A percentile compares a stretch with the other conserved stretches of the same genome.
Evolutionary conservation across 2,113 vertebrate genomes (phyloP).

Genomic region (Syngnathus scovelli): DNA sequence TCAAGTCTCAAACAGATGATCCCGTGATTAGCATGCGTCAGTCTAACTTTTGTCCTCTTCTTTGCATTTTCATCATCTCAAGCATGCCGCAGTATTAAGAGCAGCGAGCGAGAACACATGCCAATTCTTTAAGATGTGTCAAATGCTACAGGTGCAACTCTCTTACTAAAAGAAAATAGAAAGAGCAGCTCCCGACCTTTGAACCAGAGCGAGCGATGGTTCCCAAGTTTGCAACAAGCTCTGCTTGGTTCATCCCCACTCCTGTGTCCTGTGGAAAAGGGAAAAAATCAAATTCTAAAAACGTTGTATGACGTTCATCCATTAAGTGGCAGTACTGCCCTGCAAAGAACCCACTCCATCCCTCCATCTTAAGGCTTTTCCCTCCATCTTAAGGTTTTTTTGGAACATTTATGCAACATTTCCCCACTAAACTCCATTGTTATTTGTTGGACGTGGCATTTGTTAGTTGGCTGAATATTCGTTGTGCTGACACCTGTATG

Average conservation of each 20-base stretch:
- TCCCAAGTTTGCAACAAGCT: conserved; percentile 87
- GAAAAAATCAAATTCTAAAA: not conserved
- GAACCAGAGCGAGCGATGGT: conserved; percentile 94
- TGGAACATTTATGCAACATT: not conserved
- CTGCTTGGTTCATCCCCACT: conserved; percentile 88
- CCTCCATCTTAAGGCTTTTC: no score
- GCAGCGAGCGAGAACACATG: no score
- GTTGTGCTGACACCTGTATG: conserved; percentile 78
- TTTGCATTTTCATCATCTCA: no score
- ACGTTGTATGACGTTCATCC: conserved; percentile 9
- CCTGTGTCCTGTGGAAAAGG: conserved; percentile 82
- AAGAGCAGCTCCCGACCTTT: conserved; percentile 72
- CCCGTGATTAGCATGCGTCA: no score
- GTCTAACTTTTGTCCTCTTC: no score
- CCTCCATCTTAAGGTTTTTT: no score
- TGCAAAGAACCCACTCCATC: not conserved
- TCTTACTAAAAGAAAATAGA: not conserved
- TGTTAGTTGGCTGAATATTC: not conserved
- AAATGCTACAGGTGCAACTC: no score
- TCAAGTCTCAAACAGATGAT: no score
- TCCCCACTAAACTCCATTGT: no score
- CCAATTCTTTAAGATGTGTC: no score
- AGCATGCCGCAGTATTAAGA: no score
- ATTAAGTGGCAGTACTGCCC: conserved; percentile 19
- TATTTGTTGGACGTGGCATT: not conserved